Conservation (phyloP, 1,140 invertebrate species). For the Ceratitis capitata region DNA sequence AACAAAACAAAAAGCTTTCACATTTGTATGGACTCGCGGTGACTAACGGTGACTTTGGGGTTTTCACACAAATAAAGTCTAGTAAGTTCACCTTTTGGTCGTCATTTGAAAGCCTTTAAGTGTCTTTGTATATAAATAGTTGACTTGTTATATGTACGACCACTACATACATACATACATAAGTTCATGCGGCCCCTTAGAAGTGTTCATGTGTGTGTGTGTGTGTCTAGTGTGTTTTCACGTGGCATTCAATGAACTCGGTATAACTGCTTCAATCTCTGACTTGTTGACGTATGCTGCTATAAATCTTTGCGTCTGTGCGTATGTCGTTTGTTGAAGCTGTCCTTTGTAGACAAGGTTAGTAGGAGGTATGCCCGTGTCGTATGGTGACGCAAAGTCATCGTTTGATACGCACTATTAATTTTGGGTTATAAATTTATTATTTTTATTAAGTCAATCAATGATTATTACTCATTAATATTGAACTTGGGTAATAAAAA, state of each 20-base stretch:
- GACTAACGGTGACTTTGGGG: conserved; percentile 18
- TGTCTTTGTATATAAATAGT: conserved; percentile 7
- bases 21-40: conserved; percentile 3
- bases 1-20: background rate
- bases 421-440: conserved; percentile 24
- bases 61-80: background rate
- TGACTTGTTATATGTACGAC: too few species aligned
- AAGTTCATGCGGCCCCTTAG: too few species aligned
- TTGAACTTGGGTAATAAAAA: conserved; percentile 25
- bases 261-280: background rate
- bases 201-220: background rate
- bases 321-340: background rate
- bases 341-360: too few species aligned
- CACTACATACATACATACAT: background rate
- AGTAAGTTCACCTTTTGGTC: background rate
- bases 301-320: background rate
- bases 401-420: conserved; percentile 10
- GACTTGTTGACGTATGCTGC: conserved; percentile 14
- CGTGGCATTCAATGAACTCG: background rate
- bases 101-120: conserved; percentile 21
- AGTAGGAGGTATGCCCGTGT: too few species aligned
- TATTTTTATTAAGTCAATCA: conserved; percentile 28
- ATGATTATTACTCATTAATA: conserved; percentile 23
- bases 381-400: background rate
- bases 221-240: background rate